These are phyloP conservation scores for Phylloscopus trochilus DNA, from an alignment of 2,113 vertebrate genomes.

Conservation along the genomic window DNA sequence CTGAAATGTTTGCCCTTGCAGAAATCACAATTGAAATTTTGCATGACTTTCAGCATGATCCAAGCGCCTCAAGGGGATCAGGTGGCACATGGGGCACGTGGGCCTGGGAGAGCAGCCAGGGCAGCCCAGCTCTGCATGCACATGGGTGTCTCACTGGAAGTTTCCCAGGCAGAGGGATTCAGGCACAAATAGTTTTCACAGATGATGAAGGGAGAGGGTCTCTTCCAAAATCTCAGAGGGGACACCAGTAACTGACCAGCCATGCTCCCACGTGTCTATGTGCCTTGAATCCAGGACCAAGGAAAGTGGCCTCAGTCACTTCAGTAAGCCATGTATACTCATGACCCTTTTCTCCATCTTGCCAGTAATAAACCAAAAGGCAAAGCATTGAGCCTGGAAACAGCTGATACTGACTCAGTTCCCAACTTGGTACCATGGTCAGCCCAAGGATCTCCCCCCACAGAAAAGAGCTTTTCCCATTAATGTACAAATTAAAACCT, in stretches of 20 bases:
- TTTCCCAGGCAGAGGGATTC: not conserved
- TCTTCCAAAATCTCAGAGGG: not conserved
- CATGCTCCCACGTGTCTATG: not conserved
- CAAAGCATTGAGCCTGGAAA: not conserved
- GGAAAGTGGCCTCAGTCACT: not conserved
- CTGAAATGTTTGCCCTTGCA: conserved; percentile 1
- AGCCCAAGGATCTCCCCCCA: not conserved
- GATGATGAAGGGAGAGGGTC: not conserved
- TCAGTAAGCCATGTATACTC: not conserved
- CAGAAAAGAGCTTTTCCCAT: not conserved
- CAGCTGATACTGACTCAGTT: not conserved
- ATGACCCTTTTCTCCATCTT: not conserved
- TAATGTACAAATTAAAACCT: not conserved
- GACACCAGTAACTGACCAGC: not conserved
- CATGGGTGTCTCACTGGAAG: not conserved
- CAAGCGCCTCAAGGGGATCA: not conserved
- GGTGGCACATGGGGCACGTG: not conserved
- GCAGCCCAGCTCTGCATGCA: not conserved
- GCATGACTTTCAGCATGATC: not conserved
- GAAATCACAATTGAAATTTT: not conserved
- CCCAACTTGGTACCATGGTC: not conserved
- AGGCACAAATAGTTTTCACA: not conserved
- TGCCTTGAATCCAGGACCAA: not conserved
- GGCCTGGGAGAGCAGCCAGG: not conserved
- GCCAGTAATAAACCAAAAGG: not conserved